Evolutionary conservation across 2,797 vertebrate genomes (phyloP), one percentile per base, ranked within the genome.

Genomic region (Coregonus sp.): DNA sequence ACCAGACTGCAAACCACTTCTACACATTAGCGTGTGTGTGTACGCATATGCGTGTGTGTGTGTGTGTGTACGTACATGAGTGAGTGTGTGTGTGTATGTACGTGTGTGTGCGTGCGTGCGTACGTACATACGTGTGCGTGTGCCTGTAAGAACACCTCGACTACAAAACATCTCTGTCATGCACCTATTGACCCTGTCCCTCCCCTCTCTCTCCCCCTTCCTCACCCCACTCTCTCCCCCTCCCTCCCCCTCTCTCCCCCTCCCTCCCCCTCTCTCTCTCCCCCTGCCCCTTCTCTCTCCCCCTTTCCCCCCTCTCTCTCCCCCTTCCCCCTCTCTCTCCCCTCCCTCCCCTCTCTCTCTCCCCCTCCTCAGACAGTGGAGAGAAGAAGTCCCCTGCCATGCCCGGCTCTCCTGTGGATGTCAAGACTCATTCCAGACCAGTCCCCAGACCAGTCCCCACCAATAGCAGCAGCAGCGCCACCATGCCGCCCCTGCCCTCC

Each of bases 341-440:
- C 59, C 16, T 59, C 37, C 20, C 12, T 31, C 50, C 25, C 47
- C 9, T 25, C 9, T 29, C 4, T 16, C 40, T 20, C 20, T 67
- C 51, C 33, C 29, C 18, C 11, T 37, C 54, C 83, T 65, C 92
- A 99, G 98, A 96, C 96, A 94, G 95, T 91, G 92, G 94, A 95
- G 98, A 97, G 94, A 99, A 97, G 96, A 98, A 96, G 93, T 92
- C 94, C 86, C 96, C 96, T 96, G 96, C 96, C 92, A 99, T 99
- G 98, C 98, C 98, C 88, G 98, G 98, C 90, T 99, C 98, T 84
- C 98, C 97, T 75, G 97, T 97, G 95, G 98, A 98, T 96, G 96
- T 97, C 93, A 99, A 99, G 93, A 96, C 95, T 89, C 97, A 98
- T 93, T 96, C 97, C 91, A 96, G 98, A 94, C 96, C 96, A 81